Evolutionary conservation across 2,888 invertebrate species (phyloP), one percentile per base, ranked within the genome.

Genomic region (Nomada goodeniana): DNA sequence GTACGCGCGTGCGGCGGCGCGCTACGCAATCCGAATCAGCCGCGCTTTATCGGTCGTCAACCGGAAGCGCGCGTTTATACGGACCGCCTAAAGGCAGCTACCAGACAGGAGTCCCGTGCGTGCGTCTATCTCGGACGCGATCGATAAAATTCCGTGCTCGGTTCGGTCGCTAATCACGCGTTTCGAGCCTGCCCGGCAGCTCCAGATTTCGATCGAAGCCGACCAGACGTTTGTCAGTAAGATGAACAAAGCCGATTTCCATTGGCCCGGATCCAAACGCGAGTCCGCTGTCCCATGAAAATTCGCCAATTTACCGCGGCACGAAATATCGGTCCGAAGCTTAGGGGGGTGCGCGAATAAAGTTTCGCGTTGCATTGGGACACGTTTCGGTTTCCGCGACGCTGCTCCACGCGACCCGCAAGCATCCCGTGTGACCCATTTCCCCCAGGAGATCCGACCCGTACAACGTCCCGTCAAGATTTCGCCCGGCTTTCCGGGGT

Each of bases 61-160:
- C 88, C 90, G 90, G 90, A 90, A 89, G 86, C 86, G 69, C 85
- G 86, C 89, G 87, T 90, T 84, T 83, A 81, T 76, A 78, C 75
- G 77, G 76, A 76, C 67, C 64, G 74, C 76, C 76, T 73, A 76
- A 79, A 86, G 86, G 77, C 80, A 78, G 75, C 72, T 70, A 82
- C 65, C 63, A 42, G 59, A 76, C 61, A 50, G 63, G 53, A 86
- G 63, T 50, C 42, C 77, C 2, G 52, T 60, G 73, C 57, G 76
- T 68, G 63, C 20, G 61, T 59, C 84, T 80, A 71, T 78, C 79
- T 68, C 68, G 23, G 9, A 23, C 60, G 18, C 71, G 80, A 88
- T 90, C 90, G 84, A 90, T 89, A 89, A 87, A 90, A 89, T 89
- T 90, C 87, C 86, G 80, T 76, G 79, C 78, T 57, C 23, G 29